These are phyloP conservation scores for Camponotus pennsylvanicus DNA, from an alignment of 1,140 invertebrate genomes.

Conservation along the genomic window DNA sequence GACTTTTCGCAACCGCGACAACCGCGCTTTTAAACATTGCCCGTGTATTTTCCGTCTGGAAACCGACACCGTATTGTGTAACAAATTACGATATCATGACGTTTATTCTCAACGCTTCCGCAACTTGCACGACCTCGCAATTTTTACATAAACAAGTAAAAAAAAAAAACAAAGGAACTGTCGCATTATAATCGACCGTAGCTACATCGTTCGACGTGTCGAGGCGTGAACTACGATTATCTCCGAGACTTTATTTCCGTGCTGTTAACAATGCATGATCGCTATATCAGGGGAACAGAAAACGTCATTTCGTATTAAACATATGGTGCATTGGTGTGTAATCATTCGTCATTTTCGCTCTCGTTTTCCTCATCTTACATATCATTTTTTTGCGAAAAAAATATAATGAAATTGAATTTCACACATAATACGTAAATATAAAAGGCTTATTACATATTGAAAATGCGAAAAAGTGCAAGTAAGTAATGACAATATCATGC, in stretches of 20 bases:
- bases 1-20: conserved; percentile 27
- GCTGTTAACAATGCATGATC: conserved; percentile 3
- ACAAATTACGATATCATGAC: conserved; percentile 46
- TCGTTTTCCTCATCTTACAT: not conserved
- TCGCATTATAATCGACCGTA: not conserved
- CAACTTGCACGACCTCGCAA: conserved; percentile 30
- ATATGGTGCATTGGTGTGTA: not conserved
- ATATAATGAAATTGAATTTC: not conserved
- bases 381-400: not conserved
- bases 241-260: not conserved
- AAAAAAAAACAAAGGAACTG: conserved; percentile 18
- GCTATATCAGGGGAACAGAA: not conserved
- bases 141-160: conserved; percentile 47
- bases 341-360: not conserved
- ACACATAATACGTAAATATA: not conserved
- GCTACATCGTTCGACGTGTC: not conserved
- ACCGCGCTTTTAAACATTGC: not conserved
- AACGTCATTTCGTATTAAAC: conserved; percentile 9
- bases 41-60: conserved; percentile 19
- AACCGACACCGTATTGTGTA: conserved; percentile 46
- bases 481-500: not conserved
- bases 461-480: too few species aligned
- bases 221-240: not conserved
- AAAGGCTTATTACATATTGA: not conserved
- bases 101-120: conserved; percentile 17